These are phyloP conservation scores for Mnemiopsis leidyi DNA, from an alignment of 37 sponge, comb jelly and placozoan genomes.

Conservation along the genomic window DNA sequence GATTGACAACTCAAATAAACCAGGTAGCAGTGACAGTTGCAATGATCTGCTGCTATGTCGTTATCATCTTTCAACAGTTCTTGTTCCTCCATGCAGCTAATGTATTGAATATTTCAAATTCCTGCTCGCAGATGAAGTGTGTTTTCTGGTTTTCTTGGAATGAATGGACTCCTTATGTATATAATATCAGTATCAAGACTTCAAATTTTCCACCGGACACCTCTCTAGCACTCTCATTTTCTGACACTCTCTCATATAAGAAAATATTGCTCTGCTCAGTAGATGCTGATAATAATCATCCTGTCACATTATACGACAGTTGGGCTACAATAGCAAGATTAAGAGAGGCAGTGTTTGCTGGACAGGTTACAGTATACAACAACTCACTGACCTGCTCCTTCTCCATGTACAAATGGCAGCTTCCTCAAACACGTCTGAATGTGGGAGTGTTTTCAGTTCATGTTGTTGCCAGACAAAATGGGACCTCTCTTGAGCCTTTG, in stretches of 20 bases:
- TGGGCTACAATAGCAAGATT: background rate
- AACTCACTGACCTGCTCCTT: background rate
- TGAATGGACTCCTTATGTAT: background rate
- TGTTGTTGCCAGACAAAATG: background rate
- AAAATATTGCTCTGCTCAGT: background rate
- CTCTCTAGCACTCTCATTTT: background rate
- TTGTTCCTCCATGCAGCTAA: background rate
- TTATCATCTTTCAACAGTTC: too few species aligned
- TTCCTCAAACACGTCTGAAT: background rate
- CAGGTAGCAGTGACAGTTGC: too few species aligned
- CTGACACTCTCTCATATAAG: background rate
- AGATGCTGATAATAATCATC: background rate
- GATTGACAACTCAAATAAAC: too few species aligned
- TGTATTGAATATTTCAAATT: background rate
- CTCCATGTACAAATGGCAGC: background rate
- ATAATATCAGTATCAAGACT: background rate
- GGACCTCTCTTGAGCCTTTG: background rate
- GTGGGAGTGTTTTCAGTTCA: background rate
- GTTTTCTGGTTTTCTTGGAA: background rate
- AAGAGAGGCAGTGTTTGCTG: background rate
- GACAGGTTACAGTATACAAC: background rate
- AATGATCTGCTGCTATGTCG: too few species aligned
- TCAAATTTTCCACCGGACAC: background rate
- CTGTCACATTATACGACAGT: background rate
- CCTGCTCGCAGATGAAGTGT: background rate